phyloP scores from a whole-genome alignment of 2,888 invertebrate species.

The Caenorhabditis drosophilae region DNA sequence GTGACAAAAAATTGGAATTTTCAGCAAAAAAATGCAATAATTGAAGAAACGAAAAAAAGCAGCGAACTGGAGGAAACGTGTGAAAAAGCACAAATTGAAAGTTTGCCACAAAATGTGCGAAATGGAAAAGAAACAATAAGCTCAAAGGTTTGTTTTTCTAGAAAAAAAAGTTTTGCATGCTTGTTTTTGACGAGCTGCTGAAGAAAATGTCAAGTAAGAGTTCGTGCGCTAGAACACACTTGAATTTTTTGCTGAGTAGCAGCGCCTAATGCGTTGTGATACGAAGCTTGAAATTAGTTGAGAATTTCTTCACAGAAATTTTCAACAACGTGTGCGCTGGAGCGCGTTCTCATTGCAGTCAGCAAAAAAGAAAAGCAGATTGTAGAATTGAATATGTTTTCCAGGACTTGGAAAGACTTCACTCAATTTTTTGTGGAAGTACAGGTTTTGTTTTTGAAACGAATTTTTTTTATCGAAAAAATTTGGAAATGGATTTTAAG shows the following conservation, averaged over 20 bases:
- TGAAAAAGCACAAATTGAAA: neutral
- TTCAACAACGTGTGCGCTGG: neutral
- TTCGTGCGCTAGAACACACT: neutral
- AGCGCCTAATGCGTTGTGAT: neutral
- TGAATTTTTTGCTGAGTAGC: neutral
- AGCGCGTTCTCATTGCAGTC: neutral
- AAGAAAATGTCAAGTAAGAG: neutral
- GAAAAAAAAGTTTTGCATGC: neutral
- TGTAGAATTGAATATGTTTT: conserved; percentile 3
- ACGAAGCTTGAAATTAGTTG: neutral
- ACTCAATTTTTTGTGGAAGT: conserved; percentile 5
- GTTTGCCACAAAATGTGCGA: conserved; percentile 1
- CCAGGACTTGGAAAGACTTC: conserved; percentile 10
- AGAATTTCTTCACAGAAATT: neutral
- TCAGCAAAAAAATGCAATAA: conserved; percentile 6
- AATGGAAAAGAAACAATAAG: conserved; percentile 1
- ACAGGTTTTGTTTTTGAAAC: conserved; percentile 1
- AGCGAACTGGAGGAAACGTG: neutral
- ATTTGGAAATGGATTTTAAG: conserved; percentile 6
- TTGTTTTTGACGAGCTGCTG: neutral
- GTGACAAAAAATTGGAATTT: neutral
- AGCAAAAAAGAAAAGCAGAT: neutral
- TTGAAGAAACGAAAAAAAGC: neutral
- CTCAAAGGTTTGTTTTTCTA: neutral
- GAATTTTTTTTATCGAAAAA: too few species aligned